These are phyloP conservation scores for Ptyas mucosa DNA, from an alignment of 2,113 vertebrate species.

Conservation along the genomic window DNA sequence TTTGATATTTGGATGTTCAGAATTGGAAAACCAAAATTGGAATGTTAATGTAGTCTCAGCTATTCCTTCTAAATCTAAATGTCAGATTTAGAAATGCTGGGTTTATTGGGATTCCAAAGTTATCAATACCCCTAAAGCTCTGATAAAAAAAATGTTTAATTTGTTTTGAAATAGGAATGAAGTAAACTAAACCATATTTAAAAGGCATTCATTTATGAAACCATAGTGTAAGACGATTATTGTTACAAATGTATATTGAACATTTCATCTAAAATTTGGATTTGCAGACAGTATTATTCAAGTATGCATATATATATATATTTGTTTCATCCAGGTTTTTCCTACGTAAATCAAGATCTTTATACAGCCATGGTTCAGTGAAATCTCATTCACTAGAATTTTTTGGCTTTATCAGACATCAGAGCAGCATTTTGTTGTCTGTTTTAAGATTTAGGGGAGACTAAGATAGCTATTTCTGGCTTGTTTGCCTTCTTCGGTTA, in stretches of 20 bases:
- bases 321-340: no score
- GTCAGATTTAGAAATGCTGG: neutral
- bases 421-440: no score
- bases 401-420: no score
- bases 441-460: no score
- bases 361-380: no score
- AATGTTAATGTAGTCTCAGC: neutral
- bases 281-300: neutral
- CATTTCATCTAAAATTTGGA: neutral
- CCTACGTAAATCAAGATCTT: no score
- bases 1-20: neutral
- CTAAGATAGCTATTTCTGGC: no score
- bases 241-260: neutral
- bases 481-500: no score
- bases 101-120: neutral
- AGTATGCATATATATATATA: neutral
- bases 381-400: no score
- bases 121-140: neutral
- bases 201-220: neutral
- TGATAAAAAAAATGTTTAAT: neutral
- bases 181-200: neutral
- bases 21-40: neutral
- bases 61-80: neutral
- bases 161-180: conserved; percentile 4
- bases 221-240: neutral